phyloP scores from a whole-genome alignment of 2,113 vertebrate species.

The Meriones unguiculatus region DNA sequence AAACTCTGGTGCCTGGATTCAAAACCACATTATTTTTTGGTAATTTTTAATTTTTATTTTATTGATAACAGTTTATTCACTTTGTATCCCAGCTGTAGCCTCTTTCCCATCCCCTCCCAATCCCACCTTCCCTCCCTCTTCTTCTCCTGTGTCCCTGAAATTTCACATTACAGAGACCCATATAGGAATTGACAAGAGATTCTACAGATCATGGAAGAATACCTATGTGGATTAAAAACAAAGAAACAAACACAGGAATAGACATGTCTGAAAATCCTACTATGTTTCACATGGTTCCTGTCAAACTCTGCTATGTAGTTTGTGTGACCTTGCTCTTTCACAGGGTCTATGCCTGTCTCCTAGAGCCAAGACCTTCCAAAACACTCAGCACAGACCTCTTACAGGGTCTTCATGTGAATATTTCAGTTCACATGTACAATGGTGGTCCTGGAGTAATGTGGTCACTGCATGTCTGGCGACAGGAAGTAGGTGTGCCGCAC shows the following conservation, averaged over 20 bases:
- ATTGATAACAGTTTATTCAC: too few species aligned
- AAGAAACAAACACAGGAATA: not conserved
- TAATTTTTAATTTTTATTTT: too few species aligned
- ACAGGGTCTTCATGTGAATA: not conserved
- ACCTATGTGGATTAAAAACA: not conserved
- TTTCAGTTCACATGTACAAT: not conserved
- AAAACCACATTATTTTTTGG: not conserved
- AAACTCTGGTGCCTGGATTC: not conserved
- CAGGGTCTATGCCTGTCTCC: too few species aligned
- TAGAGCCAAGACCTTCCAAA: accelerated
- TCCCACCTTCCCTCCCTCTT: too few species aligned
- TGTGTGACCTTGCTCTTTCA: not conserved
- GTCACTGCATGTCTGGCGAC: not conserved
- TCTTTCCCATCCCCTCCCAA: too few species aligned
- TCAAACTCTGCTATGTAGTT: not conserved
- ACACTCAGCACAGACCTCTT: not conserved
- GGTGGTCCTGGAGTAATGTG: not conserved
- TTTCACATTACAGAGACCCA: not conserved
- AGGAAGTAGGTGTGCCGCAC: not conserved
- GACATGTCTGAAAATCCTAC: not conserved
- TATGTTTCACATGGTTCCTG: not conserved
- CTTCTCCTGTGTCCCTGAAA: not conserved
- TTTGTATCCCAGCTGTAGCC: too few species aligned
- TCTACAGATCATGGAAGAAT: not conserved
- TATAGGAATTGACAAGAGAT: not conserved